Base-by-base conservation (phyloP, 1,140 invertebrate species). In the Capitella teleta region DNA sequence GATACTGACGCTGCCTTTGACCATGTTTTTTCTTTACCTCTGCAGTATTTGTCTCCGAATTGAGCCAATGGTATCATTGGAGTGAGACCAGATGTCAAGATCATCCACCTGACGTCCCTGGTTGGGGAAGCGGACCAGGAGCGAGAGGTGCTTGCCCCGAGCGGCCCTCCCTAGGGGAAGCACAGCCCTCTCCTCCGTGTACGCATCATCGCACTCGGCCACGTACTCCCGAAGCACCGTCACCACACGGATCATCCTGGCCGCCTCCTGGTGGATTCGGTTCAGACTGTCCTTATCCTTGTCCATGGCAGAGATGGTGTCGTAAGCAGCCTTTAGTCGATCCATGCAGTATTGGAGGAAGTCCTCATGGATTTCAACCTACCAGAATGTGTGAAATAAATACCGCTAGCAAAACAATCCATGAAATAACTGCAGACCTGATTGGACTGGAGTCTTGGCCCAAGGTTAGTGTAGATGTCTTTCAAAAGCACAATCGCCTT, bases 201-300 rank as follows among this genome's bases (percentile, higher is more conserved):
- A 96, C 49, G 86, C 83, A 49, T 83, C 82, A 76, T 98, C 93
- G 77, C 91, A 96, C 72, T 97, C 91, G 53, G 83, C 86, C 48
- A 98, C 83, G 67, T 97, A 97, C 74, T 96, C 91, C 61, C 88
- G 84, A 52, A 97, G 78, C 58, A 95, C 90, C 75, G 89, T 87
- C 63, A 97, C 80, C 21, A 97, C 86, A 51, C 92, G 80, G 67
- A 90, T 92, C 82, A 95, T 89, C 70, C 86, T 82, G 41, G 85
- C 80, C n/a, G 85, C 82, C 65, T 91, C 87, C 28, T 80, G 77
- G 57, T 79, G 77, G 52, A 77, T 63, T 52, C 78, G 76, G 42
- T 74, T 75, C 19, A 74, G 68, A 43, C 69, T 67, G 47, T 76
- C 74, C 47, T 74, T 76, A 21, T 49, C 78, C 43, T 77, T 66